Percentiles rank a stretch among this genome's conserved stretches.
Conservation (phyloP, 2,888 invertebrate genomes). For the Platerodrilus igneus region DNA sequence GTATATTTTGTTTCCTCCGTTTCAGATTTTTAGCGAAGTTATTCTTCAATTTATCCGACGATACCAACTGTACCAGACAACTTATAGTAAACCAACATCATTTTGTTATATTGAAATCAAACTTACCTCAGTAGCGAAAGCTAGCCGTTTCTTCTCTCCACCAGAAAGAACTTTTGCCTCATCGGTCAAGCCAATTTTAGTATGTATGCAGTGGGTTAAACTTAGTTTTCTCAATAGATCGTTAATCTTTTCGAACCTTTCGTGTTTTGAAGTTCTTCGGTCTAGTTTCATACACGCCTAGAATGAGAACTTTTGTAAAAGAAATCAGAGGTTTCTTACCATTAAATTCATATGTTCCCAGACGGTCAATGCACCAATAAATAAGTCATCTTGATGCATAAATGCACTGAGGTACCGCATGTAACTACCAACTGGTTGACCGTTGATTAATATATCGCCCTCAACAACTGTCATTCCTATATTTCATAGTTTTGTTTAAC, state of each 20-base stretch:
- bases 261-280: conserved; percentile 55
- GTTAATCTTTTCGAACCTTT: conserved; percentile 63
- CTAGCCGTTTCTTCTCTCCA: conserved; percentile 87
- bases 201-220: conserved; percentile 64
- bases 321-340: conserved; percentile 50
- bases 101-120: too few species aligned
- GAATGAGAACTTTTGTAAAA: conserved; percentile 15
- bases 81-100: too few species aligned
- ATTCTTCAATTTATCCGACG: too few species aligned
- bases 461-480: conserved; percentile 66
- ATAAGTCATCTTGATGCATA: conserved; percentile 89
- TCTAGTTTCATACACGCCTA: conserved; percentile 80
- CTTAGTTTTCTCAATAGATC: conserved; percentile 69
- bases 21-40: too few species aligned
- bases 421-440: conserved; percentile 63
- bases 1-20: too few species aligned
- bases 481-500: conserved; percentile 11
- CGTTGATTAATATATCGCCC: conserved; percentile 79
- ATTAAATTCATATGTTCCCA: conserved; percentile 83
- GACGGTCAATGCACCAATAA: conserved; percentile 80
- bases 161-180: conserved; percentile 82
- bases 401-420: conserved; percentile 81
- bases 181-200: conserved; percentile 70
- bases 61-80: too few species aligned
- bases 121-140: conserved; percentile 85